phyloP scores from a whole-genome alignment of 2,797 vertebrate species.

The Margarornis squamiger region DNA sequence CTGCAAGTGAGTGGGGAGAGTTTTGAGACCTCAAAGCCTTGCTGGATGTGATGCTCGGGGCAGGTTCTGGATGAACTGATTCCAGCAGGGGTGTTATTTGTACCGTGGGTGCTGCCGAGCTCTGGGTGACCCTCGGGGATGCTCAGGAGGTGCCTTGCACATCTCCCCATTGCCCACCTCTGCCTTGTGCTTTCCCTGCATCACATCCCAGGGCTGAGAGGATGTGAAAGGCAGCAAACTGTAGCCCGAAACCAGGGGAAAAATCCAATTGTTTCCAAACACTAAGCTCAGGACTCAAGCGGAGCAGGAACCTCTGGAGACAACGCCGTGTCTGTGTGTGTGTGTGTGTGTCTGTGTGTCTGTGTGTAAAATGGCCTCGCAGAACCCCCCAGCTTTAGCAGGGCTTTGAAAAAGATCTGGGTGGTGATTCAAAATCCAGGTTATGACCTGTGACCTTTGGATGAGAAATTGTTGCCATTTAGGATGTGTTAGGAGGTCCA shows the following conservation, averaged over 20 bases:
- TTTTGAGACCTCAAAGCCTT: neutral
- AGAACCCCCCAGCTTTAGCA: constrained; percentile 63
- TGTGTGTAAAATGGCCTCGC: neutral
- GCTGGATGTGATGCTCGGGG: neutral
- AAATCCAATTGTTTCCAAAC: constrained; percentile 21
- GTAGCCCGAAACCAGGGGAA: neutral
- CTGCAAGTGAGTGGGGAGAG: accelerated
- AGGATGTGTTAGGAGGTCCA: constrained; percentile 86
- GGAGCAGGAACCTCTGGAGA: neutral
- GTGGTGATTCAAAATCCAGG: constrained; percentile 79
- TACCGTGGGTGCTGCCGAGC: neutral
- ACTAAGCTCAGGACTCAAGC: constrained; percentile 9
- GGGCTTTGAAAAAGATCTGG: constrained; percentile 79
- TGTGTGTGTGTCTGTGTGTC: neutral
- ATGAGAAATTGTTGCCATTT: constrained; percentile 94
- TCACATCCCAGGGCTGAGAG: neutral
- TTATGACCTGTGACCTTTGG: constrained; percentile 89
- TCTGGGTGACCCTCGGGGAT: neutral
- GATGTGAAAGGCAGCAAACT: neutral
- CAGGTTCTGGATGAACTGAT: neutral
- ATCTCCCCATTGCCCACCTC: neutral
- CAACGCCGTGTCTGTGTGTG: neutral
- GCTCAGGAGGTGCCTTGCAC: neutral
- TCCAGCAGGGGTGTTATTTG: accelerated
- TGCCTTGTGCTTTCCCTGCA: neutral